These are phyloP conservation scores for Semotilus atromaculatus DNA, from an alignment of 2,797 vertebrate genomes.

Conservation along the genomic window DNA sequence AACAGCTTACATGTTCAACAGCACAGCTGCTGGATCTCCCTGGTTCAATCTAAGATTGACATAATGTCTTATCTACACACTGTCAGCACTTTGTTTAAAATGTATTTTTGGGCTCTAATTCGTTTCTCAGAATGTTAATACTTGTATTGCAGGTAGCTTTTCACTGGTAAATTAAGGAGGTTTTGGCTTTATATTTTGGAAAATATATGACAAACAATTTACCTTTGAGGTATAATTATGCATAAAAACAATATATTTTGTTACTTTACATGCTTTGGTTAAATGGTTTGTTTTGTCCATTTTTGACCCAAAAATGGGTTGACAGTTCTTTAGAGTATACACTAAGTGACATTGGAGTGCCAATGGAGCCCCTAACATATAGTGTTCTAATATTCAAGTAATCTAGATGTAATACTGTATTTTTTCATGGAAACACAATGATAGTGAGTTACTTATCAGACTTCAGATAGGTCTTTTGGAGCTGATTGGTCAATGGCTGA, in stretches of 20 bases:
- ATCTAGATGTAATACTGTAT: not conserved
- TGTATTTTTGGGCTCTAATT: not conserved
- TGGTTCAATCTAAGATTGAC: not conserved
- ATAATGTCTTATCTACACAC: not conserved
- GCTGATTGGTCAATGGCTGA: slow-evolving; percentile 9
- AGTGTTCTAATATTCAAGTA: not conserved
- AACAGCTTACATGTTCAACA: not conserved
- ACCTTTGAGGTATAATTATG: not conserved
- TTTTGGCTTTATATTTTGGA: not conserved
- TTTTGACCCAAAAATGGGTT: not conserved
- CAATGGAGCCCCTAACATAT: not conserved
- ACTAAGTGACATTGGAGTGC: not conserved
- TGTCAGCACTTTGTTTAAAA: not conserved
- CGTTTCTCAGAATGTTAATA: not conserved
- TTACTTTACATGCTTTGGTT: not conserved
- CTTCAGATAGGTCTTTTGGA: slow-evolving; percentile 19
- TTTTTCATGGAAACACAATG: not conserved
- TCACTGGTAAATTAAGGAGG: not conserved
- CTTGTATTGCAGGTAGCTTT: not conserved
- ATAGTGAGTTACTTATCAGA: slow-evolving; percentile 10
- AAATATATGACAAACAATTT: not conserved
- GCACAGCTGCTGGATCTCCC: not conserved
- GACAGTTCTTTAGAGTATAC: not conserved
- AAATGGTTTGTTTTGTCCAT: not conserved
- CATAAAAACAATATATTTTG: not conserved